Conservation (phyloP, 2,113 vertebrate genomes). For the Rhinopomastus cyanomelas region DNA sequence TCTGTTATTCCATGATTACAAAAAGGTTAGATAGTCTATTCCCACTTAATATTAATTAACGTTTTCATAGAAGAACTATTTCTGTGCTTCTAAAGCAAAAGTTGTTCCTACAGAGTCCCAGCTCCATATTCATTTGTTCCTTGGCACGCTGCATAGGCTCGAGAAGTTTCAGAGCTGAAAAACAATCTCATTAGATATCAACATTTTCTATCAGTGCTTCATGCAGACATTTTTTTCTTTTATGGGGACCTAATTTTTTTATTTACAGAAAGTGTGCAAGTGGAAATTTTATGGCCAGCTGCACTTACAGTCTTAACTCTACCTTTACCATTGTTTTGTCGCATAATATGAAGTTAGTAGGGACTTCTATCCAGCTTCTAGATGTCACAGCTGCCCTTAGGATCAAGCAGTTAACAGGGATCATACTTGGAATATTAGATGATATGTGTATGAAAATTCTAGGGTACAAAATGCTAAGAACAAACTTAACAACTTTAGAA, state of each 20-base stretch:
- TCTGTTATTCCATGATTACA: too few species aligned
- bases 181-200: neutral
- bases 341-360: neutral
- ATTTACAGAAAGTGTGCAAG: neutral
- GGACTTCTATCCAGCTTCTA: neutral
- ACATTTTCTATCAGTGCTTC: neutral
- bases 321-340: neutral
- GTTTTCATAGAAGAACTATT: neutral
- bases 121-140: neutral
- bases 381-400: neutral
- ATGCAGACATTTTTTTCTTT: neutral
- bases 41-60: neutral
- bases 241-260: neutral
- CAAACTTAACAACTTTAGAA: neutral
- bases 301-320: neutral
- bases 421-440: neutral
- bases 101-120: neutral
- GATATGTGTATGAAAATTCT: neutral
- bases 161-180: neutral
- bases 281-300: neutral
- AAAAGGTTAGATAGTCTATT: neutral
- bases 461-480: neutral
- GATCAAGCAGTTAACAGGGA: neutral
- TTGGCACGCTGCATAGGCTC: neutral
- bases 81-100: neutral